Evolutionary conservation across 2,797 vertebrate species (phyloP).

Genomic region (Arnoldichthys spilopterus): DNA sequence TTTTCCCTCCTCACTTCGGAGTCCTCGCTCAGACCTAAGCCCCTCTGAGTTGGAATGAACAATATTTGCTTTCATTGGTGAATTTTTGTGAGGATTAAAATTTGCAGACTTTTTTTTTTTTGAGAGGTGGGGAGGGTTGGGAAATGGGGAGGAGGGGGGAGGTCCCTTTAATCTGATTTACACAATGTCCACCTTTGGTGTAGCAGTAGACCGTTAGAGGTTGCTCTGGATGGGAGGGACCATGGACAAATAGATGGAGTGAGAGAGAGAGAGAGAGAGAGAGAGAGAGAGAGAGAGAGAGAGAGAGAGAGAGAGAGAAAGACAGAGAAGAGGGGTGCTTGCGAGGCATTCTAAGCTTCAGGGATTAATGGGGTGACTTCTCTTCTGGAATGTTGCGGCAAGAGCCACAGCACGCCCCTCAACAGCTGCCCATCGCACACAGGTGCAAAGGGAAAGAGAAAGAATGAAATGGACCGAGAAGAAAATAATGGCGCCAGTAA

Average conservation of each 20-base stretch:
- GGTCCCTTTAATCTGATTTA: slow-evolving; percentile 44
- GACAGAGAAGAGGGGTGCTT: slow-evolving; percentile 25
- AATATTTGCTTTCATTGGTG: slow-evolving; percentile 57
- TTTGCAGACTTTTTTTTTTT: slow-evolving; percentile 26
- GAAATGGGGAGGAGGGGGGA: not conserved
- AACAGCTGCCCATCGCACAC: slow-evolving; percentile 24
- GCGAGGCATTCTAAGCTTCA: slow-evolving; percentile 37
- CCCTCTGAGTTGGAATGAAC: slow-evolving; percentile 33
- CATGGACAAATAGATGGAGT: slow-evolving; percentile 44
- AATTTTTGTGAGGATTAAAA: slow-evolving; percentile 59
- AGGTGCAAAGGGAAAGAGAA: slow-evolving; percentile 35
- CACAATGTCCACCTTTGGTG: slow-evolving; percentile 49
- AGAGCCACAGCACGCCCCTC: slow-evolving; percentile 35
- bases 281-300: slow-evolving; percentile 28
- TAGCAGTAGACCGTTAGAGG: slow-evolving; percentile 5
- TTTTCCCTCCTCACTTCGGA: not conserved
- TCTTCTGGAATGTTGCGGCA: slow-evolving; percentile 46
- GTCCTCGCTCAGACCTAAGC: not conserved
- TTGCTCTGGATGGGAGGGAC: slow-evolving; percentile 16
- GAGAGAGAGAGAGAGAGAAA: slow-evolving; percentile 20
- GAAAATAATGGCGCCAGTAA: not conserved
- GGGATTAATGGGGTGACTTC: slow-evolving; percentile 52
- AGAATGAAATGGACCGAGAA: slow-evolving; percentile 3
- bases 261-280: slow-evolving; percentile 24
- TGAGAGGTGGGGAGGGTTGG: not conserved